Percentiles rank a stretch among this genome's conserved stretches.
These are phyloP conservation scores for Semnornis frantzii DNA, from an alignment of 2,113 vertebrate species.

Conservation along the genomic window DNA sequence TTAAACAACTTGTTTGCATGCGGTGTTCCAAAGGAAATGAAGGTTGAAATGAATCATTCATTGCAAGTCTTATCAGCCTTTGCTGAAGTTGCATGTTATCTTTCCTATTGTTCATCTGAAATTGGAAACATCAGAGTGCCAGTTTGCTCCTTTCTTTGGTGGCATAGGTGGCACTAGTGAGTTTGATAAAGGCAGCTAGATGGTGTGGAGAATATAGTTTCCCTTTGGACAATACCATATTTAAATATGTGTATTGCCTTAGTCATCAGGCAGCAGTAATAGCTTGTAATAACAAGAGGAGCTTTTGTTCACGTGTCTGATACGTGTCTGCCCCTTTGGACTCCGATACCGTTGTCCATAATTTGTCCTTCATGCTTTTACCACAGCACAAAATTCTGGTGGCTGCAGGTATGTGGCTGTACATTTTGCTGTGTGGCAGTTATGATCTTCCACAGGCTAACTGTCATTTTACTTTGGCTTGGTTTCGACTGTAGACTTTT, in stretches of 20 bases:
- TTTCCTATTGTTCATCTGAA: neutral
- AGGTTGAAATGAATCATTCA: neutral
- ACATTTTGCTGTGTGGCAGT: neutral
- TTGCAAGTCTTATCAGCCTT: neutral
- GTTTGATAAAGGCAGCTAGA: neutral
- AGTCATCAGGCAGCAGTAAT: neutral
- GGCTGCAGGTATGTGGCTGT: neutral
- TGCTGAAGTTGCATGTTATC: neutral
- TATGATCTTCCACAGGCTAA: accelerated
- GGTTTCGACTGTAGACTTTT: neutral
- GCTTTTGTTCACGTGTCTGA: neutral
- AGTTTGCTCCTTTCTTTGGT: neutral
- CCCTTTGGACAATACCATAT: neutral
- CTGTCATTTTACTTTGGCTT: neutral
- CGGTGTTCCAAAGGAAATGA: neutral
- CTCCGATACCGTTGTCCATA: neutral
- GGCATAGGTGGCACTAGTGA: neutral
- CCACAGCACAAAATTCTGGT: too few species aligned
- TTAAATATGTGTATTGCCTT: neutral
- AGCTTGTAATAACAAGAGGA: neutral
- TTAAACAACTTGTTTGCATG: neutral
- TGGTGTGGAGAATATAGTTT: neutral
- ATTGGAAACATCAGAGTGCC: neutral
- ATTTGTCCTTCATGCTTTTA: neutral
- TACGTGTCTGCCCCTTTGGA: neutral